phyloP scores from a whole-genome alignment of 2,797 vertebrate genomes.

The Serranus cabrilla region DNA sequence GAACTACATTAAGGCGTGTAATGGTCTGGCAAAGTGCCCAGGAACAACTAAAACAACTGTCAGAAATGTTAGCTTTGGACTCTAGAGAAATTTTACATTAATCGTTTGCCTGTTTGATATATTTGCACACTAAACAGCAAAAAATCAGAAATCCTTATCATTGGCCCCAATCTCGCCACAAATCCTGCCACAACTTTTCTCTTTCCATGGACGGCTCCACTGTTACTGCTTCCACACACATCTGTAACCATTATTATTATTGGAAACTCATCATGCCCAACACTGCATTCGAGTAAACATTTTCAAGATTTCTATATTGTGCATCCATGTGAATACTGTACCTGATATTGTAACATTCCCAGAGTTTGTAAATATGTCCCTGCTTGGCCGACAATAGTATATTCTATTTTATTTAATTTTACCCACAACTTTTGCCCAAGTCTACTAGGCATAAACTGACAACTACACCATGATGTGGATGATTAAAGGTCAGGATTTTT shows the following conservation, averaged over 20 bases:
- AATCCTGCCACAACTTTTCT: too few relatives aligned
- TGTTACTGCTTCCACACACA: too few relatives aligned
- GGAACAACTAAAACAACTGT: slow-evolving; percentile 19
- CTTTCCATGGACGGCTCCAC: too few relatives aligned
- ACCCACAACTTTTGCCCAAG: not conserved
- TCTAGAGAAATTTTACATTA: not conserved
- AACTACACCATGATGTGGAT: not conserved
- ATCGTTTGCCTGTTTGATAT: not conserved
- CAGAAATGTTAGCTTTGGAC: slow-evolving; percentile 15
- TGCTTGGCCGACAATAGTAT: not conserved
- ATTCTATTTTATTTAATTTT: not conserved
- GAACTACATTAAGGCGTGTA: slow-evolving; percentile 31
- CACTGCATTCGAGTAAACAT: too few relatives aligned
- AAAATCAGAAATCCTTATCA: too few relatives aligned
- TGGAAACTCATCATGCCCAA: too few relatives aligned
- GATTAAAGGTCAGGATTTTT: slow-evolving; percentile 1
- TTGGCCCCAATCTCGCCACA: too few relatives aligned
- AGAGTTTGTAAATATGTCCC: not conserved
- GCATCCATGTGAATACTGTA: not conserved
- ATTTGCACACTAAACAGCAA: too few relatives aligned
- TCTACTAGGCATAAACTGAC: not conserved
- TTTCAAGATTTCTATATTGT: too few relatives aligned
- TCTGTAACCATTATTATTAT: too few relatives aligned
- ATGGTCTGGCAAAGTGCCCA: slow-evolving; percentile 19
- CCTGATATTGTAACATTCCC: too few relatives aligned